phyloP scores from a whole-genome alignment of 2,797 vertebrate genomes.

The Rhinatrema bivittatum region DNA sequence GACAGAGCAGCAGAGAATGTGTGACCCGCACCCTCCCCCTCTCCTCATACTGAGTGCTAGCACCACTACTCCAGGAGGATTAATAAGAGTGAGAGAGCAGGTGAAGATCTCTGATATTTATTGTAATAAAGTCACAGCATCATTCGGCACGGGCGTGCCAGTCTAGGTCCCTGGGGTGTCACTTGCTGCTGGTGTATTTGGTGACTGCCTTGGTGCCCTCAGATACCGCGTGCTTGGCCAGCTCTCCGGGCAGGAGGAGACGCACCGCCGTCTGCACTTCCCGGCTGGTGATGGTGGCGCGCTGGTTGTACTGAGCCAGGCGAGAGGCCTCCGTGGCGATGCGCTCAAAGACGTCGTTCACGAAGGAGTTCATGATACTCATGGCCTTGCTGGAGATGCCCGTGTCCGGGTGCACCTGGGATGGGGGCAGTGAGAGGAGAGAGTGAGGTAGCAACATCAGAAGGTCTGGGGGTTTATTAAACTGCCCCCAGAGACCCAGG shows the following conservation, averaged over 20 bases:
- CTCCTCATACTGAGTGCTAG: too few relatives aligned
- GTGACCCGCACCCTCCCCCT: too few relatives aligned
- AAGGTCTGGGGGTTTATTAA: too few relatives aligned
- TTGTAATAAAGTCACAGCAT: too few relatives aligned
- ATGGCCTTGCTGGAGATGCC: conserved; percentile 73
- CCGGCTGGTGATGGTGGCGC: conserved; percentile 76
- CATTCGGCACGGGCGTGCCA: too few relatives aligned
- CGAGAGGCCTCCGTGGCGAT: conserved; percentile 63
- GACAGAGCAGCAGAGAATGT: too few relatives aligned
- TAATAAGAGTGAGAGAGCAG: too few relatives aligned
- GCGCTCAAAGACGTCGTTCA: conserved; percentile 70
- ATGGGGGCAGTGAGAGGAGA: accelerated
- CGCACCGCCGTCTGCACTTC: conserved; percentile 78
- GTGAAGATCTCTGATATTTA: too few relatives aligned
- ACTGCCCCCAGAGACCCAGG: too few relatives aligned
- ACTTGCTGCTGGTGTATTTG: conserved; percentile 84
- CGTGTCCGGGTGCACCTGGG: conserved; percentile 72
- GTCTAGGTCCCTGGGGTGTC: too few relatives aligned
- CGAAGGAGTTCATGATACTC: conserved; percentile 81
- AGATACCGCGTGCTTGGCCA: conserved; percentile 77
- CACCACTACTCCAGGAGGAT: too few relatives aligned
- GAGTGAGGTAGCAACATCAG: too few relatives aligned
- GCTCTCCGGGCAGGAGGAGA: conserved; percentile 67
- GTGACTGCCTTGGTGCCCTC: conserved; percentile 82
- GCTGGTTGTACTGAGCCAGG: conserved; percentile 79